These are phyloP conservation scores for Caenorhabditis sp. DNA, from an alignment of 2,888 invertebrate species.

Conservation along the genomic window DNA sequence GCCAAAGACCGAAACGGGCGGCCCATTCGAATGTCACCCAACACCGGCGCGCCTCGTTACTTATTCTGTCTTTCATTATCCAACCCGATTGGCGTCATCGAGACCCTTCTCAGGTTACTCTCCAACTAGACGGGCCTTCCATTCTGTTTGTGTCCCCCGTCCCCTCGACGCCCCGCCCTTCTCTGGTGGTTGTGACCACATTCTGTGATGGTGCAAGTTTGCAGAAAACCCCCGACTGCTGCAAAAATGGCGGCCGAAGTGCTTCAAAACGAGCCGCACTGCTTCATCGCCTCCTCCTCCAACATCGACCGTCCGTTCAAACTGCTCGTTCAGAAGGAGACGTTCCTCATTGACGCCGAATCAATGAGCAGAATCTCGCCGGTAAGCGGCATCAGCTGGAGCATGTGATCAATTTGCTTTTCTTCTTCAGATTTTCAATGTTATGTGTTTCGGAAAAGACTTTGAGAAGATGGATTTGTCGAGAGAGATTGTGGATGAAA, in stretches of 20 bases:
- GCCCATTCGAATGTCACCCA: conserved; percentile 37
- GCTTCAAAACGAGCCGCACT: conserved; percentile 52
- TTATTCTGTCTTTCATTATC: conserved; percentile 50
- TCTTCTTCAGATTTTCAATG: conserved; percentile 69
- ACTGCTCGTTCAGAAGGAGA: conserved; percentile 60
- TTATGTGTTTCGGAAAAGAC: conserved; percentile 76
- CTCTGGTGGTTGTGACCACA: not conserved
- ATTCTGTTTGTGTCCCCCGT: conserved; percentile 4
- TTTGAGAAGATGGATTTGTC: conserved; percentile 73
- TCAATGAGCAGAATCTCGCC: conserved; percentile 68
- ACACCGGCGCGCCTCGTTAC: conserved; percentile 48
- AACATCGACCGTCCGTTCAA: conserved; percentile 70
- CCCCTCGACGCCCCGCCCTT: conserved; percentile 5
- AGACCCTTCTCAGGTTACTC: conserved; percentile 47
- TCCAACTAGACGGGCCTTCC: not conserved
- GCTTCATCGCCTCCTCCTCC: conserved; percentile 58
- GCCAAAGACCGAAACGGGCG: conserved; percentile 28
- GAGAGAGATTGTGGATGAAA: conserved; percentile 76
- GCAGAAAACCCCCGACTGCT: conserved; percentile 20
- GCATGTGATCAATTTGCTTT: not conserved
- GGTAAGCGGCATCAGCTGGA: conserved; percentile 23
- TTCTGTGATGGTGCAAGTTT: conserved; percentile 19
- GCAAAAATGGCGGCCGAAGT: conserved; percentile 64
- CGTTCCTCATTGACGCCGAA: conserved; percentile 67
- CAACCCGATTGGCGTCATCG: conserved; percentile 53